Evolutionary conservation across 2,888 invertebrate species (phyloP).

Genomic region (Sphaeridia pumilis): DNA sequence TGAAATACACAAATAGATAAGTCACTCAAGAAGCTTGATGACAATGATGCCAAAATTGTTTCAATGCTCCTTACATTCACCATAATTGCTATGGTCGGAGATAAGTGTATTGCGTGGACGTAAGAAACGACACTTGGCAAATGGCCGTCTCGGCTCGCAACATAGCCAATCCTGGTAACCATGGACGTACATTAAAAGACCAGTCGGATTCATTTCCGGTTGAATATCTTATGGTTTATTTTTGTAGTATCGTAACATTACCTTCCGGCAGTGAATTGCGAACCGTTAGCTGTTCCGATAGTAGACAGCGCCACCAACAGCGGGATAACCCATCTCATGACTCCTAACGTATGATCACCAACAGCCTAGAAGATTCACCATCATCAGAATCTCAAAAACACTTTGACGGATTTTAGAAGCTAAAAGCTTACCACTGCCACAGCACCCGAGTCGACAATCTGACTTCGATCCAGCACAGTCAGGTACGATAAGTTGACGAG

Average conservation of each 20-base stretch:
- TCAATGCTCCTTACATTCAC: constrained; percentile 20
- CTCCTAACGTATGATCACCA: constrained; percentile 52
- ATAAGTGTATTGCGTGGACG: constrained; percentile 14
- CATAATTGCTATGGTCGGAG: constrained; percentile 19
- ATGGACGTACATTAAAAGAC: no score
- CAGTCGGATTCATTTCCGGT: neutral
- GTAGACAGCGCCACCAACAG: constrained; percentile 74
- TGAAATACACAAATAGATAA: constrained; percentile 39
- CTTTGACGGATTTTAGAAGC: no score
- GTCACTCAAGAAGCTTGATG: neutral
- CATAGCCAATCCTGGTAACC: constrained; percentile 23
- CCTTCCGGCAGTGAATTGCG: constrained; percentile 32
- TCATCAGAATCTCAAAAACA: neutral
- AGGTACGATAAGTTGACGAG: constrained; percentile 88
- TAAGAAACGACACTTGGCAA: constrained; percentile 16
- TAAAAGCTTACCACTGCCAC: constrained; percentile 66
- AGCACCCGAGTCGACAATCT: constrained; percentile 82
- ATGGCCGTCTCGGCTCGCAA: constrained; percentile 20
- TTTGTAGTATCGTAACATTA: neutral
- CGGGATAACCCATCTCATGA: constrained; percentile 84
- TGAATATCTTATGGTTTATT: neutral
- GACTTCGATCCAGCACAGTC: constrained; percentile 84
- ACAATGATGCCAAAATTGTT: neutral
- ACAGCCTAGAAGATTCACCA: constrained; percentile 21
- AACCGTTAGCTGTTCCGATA: constrained; percentile 83